These are phyloP conservation scores for Sebastes itinus DNA, from an alignment of 2,797 vertebrate genomes.

Conservation along the genomic window DNA sequence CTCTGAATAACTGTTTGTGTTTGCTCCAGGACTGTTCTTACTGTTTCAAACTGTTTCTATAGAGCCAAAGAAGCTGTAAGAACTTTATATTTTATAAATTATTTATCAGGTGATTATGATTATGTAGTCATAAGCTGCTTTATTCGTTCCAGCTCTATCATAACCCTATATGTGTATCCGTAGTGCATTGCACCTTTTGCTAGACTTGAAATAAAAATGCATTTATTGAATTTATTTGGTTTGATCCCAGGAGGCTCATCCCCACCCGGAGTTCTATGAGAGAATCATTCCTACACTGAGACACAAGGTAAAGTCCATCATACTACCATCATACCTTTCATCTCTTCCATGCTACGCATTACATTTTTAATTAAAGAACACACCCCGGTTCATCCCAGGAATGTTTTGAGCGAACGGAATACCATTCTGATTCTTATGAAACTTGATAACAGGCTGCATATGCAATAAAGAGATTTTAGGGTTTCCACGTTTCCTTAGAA, in stretches of 20 bases:
- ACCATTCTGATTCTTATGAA: background rate
- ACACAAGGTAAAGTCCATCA: conserved; percentile 68
- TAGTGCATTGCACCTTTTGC: background rate
- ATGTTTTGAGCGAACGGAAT: background rate
- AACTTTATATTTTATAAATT: background rate
- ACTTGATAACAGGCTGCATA: background rate
- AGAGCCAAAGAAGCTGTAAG: background rate
- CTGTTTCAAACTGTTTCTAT: background rate
- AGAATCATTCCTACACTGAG: conserved; percentile 77
- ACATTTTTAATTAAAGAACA: background rate
- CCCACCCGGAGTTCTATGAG: conserved; percentile 83
- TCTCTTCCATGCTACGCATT: background rate
- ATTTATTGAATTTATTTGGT: background rate
- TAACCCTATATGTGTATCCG: background rate
- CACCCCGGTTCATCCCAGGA: background rate
- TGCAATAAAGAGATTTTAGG: background rate
- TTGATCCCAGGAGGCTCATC: conserved; percentile 73
- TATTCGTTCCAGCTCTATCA: background rate
- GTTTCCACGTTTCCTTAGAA: background rate
- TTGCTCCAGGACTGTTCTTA: background rate
- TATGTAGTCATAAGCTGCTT: background rate
- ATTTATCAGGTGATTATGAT: background rate
- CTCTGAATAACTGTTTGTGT: background rate
- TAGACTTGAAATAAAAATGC: background rate
- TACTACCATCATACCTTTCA: background rate